Base-by-base conservation (phyloP, 2,888 invertebrate genomes). In the Euplexia lucipara region DNA sequence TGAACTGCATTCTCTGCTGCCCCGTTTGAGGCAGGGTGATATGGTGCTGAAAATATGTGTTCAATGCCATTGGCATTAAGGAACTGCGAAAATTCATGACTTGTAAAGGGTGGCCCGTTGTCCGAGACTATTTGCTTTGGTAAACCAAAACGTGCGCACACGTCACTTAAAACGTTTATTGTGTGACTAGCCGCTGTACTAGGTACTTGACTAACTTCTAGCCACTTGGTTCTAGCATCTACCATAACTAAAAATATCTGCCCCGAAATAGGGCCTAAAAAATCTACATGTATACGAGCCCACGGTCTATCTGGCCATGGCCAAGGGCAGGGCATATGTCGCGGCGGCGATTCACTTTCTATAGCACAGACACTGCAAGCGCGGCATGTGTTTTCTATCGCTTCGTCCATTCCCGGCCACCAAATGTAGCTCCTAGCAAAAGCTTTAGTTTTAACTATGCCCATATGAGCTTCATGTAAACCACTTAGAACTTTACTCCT, bases 281-380 rank as follows among this genome's bases (percentile, higher is more conserved):
- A 78, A 39, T 82, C 77, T 1, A 76, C 3, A 35, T 71, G 67
- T n/a, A 70, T 10, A 5, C 72, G 30, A 0, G 51, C 10, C 66
- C 64, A 72, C 0, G 75, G 67, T 32, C 44, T 51, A 12, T n/a
- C 20, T 1, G 65, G 70, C 72, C 70, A 70, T 0, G n/a, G n/a
- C n/a, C n/a, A n/a, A n/a, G 54, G 41, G 1, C 41, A 35, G 1
- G 66, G 47, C 10, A 35, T 35, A 2, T 60, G 60, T 26, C 35
- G 37, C 4, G 63, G 68, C 9, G 68, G 66, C 89, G 90, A 16
- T 3, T 57, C 47, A 2, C 58, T 52, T 12, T 37, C 56, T 6
- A 22, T 41, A 0, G 69, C 68, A 37, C 70, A 73, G 7, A 48
- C 32, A 3, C 14, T 9, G 37, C 70, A 73, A 2, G 5, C 26